Evolutionary conservation across 2,888 invertebrate genomes (phyloP), one percentile per base, ranked within the genome.

Genomic region (Drosophila maculinotata): DNA sequence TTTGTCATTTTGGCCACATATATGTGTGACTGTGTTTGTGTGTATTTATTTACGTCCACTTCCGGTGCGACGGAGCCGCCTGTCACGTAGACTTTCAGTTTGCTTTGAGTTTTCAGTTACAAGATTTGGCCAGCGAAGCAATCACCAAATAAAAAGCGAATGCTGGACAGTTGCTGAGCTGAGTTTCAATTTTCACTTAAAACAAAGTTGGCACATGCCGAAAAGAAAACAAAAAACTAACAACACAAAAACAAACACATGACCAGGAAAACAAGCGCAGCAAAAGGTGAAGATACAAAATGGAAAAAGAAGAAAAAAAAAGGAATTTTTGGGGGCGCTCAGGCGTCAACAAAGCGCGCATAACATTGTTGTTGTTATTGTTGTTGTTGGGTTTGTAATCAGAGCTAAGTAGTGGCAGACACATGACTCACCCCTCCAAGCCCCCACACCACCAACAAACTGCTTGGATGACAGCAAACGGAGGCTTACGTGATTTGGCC

Each of bases 161-260:
- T 42, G 75, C 65, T 66, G 85, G 87, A 84, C 81, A 87, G 69
- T 87, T 73, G 81, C 80, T 87, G 87, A 84, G 87, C 74, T 80
- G 74, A 73, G 80, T 84, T 80, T 87, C 80, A 80, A 80, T 80
- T 87, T 80, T 87, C 80, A 80, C 80, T 80, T 80, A 84, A 84
- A 87, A 81, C 80, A 87, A 84, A 77, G 66, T 87, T 80, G 87
- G 84, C 71, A 86, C 62, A 74, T 66, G 72, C 14, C 71, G 41
- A 52, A 10, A 36, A 36, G 54, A 59, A 36, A 28, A 52, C 17
- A 23, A 31, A 17, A 57, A 23, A 25, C 8, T n/a, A 3, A 15
- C 36, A 41, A 52, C 6, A 25, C 15, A 15, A 28, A 45, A 17
- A 15, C 31, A 42, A 12, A 57, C 41, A 72, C 30, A 51, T 39